Conservation (phyloP, 2,888 invertebrate species). For the Gymnosoma rotundatum region DNA sequence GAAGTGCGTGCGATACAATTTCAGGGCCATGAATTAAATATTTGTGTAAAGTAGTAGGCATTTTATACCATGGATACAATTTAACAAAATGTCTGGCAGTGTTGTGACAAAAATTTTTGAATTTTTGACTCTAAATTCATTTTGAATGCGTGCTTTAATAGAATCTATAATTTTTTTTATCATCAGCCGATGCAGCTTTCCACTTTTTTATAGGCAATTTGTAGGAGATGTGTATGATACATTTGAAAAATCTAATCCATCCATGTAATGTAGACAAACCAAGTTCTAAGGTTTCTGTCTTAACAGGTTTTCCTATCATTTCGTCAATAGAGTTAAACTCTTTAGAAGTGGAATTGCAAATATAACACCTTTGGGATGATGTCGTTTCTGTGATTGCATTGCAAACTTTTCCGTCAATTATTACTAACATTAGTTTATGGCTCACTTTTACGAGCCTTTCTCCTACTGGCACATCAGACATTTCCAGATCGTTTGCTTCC, state of each 20-base stretch:
- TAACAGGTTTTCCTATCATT: conserved; percentile 1
- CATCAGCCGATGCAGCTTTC: conserved; percentile 21
- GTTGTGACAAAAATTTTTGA: conserved; percentile 16
- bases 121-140: conserved; percentile 33
- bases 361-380: conserved; percentile 29
- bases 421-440: background rate
- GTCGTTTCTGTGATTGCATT: conserved; percentile 28
- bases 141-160: conserved; percentile 22
- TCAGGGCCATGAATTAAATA: conserved; percentile 8
- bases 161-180: conserved; percentile 10
- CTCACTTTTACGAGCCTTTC: conserved; percentile 2
- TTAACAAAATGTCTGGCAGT: too few relatives aligned
- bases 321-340: conserved; percentile 9
- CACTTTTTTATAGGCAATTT: conserved; percentile 16
- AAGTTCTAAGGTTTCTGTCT: conserved; percentile 2
- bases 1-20: conserved; percentile 3
- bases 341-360: conserved; percentile 6
- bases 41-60: conserved; percentile 10
- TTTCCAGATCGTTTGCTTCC: conserved; percentile 12
- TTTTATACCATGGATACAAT: conserved; percentile 12
- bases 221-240: conserved; percentile 20
- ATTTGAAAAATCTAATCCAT: conserved; percentile 11
- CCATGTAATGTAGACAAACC: background rate
- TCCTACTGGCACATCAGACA: conserved; percentile 23
- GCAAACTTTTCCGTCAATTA: conserved; percentile 6